A percentile compares a stretch with the other conserved stretches of the same genome.
These are phyloP conservation scores for Diadophis punctatus DNA, from an alignment of 2,113 vertebrate genomes.

Conservation along the genomic window DNA sequence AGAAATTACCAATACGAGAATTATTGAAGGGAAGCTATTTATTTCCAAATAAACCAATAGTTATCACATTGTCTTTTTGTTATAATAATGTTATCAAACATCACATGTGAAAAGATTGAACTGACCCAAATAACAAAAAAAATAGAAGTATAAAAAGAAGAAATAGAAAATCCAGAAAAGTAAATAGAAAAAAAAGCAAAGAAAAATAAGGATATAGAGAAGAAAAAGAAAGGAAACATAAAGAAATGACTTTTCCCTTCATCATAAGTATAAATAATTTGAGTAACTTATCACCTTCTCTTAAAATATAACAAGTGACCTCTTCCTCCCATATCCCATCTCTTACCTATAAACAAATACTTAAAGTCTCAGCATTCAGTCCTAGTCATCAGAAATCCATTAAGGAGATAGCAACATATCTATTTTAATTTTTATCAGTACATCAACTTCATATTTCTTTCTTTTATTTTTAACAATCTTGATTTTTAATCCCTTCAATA, in stretches of 20 bases:
- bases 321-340: neutral
- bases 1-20: neutral
- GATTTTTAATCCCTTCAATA: neutral
- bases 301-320: neutral
- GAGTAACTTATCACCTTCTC: neutral
- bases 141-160: neutral
- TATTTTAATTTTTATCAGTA: neutral
- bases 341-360: neutral
- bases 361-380: neutral
- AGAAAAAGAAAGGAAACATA: neutral
- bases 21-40: neutral
- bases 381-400: neutral
- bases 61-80: neutral
- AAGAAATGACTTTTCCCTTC: neutral
- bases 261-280: neutral
- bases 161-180: neutral
- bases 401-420: neutral
- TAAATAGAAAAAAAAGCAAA: neutral
- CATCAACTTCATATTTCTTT: neutral
- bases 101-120: neutral
- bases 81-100: neutral
- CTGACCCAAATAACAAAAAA: neutral
- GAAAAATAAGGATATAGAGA: neutral
- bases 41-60: neutral
- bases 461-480: neutral